Evolutionary conservation across 1,140 invertebrate species (phyloP), one percentile per base, ranked within the genome.

Genomic region (Bombus waltoni): DNA sequence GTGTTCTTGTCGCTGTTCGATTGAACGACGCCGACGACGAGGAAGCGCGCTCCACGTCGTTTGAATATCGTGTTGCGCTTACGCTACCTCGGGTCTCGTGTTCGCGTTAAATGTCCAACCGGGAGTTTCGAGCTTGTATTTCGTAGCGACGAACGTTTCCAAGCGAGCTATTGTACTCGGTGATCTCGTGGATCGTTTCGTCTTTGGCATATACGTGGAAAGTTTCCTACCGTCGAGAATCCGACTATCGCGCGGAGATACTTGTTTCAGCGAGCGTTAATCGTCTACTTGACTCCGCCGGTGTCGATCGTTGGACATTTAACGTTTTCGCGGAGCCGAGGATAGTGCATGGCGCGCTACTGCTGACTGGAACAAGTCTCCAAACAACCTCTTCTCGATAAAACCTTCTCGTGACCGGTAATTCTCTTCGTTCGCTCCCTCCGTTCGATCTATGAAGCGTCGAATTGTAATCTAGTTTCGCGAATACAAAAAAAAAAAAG

Each of bases 391-490:
- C 38, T 53, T 53, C 18, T 53, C 18, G 22, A 70, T 25, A 40
- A 72, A 72, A 72, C 6, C 22, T 28, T 18, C 10, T 28, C 44
- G 44, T 74, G 35, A 74, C 32, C 44, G 59, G 40, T 71, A 75
- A 84, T 77, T 70, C 47, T 53, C 32, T 57, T 35, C n/a, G 13
- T n/a, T 66, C 62, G 13, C 15, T 66, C 62, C n/a, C 62, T 66
- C n/a, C n/a, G 6, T 28, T 80, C 59, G 68, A 35, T 79, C 59
- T 80, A 65, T 47, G 83, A 80, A 85, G 68, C 83, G 76, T 85
- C 83, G 83, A 80, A 80, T 80, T 80, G 76, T 85, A 85, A 85
- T 85, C 68, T 85, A 80, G 76, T 80, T 80, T 85, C 57, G 40
- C 8, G 10, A 32, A 32, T 32, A 32, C 32, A 32, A 32, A 32